Percentiles rank a stretch among this genome's conserved stretches.
These are phyloP conservation scores for Etheostoma spectabile DNA, from an alignment of 2,113 vertebrate species.

Conservation along the genomic window DNA sequence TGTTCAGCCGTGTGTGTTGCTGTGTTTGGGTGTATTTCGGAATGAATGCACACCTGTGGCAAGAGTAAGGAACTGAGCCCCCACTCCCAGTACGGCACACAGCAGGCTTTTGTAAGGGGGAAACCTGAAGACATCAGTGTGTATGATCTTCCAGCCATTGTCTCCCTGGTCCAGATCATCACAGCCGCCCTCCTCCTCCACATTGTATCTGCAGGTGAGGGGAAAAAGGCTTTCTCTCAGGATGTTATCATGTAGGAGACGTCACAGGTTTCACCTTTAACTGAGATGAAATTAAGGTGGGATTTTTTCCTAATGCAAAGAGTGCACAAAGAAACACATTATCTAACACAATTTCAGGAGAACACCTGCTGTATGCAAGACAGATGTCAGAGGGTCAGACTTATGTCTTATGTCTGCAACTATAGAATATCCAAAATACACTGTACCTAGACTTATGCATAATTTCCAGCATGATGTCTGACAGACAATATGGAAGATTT, in stretches of 20 bases:
- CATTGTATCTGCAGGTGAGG: slow-evolving; percentile 84
- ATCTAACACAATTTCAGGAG: neutral
- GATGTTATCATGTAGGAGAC: neutral
- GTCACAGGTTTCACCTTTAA: neutral
- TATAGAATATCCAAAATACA: neutral
- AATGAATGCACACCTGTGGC: slow-evolving; percentile 85
- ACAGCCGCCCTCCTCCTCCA: slow-evolving; percentile 90
- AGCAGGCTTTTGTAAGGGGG: slow-evolving; percentile 90
- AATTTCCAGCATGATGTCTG: too few species aligned
- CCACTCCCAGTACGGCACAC: slow-evolving; percentile 91
- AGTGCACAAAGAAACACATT: neutral
- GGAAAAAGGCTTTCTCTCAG: neutral
- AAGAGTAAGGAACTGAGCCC: slow-evolving; percentile 92
- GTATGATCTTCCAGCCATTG: slow-evolving; percentile 96
- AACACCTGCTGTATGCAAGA: neutral
- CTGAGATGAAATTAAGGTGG: neutral
- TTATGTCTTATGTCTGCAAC: neutral
- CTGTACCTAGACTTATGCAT: neutral
- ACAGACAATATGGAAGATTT: neutral
- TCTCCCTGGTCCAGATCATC: slow-evolving; percentile 94
- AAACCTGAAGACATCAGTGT: slow-evolving; percentile 94
- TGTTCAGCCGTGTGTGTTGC: neutral
- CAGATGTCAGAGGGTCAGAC: neutral
- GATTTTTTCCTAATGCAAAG: neutral
- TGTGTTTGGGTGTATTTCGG: slow-evolving; percentile 1